A percentile compares a stretch with the other conserved stretches of the same genome.
Evolutionary conservation across 1,140 invertebrate genomes (phyloP).

Genomic region (Ostrea edulis): DNA sequence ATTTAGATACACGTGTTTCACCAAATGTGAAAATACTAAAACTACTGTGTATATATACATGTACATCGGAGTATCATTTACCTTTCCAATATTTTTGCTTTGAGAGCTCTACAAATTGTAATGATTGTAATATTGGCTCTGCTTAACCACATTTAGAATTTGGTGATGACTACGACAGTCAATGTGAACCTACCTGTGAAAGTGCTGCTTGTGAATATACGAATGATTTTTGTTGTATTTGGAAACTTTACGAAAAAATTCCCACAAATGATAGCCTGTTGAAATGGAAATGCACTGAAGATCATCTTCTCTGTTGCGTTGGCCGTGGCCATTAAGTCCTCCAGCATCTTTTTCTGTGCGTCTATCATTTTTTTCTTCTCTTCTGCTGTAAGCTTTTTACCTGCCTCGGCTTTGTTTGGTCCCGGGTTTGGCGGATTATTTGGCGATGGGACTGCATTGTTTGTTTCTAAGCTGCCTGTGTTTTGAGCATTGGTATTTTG

Average conservation of each 20-base stretch:
- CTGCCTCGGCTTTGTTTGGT: neutral
- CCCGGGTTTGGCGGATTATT: neutral
- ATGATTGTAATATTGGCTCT: too few species aligned
- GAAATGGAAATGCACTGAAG: neutral
- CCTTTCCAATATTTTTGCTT: too few species aligned
- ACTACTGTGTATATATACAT: too few species aligned
- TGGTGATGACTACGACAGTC: too few species aligned
- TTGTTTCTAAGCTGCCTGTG: neutral
- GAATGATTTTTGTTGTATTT: constrained; percentile 96
- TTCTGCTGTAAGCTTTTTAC: neutral
- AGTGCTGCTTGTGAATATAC: constrained; percentile 97
- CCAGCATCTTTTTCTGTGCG: neutral
- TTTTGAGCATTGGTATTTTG: neutral
- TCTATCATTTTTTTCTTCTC: constrained; percentile 25
- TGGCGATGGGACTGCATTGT: neutral
- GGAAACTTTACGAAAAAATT: constrained; percentile 78
- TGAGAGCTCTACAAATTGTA: too few species aligned
- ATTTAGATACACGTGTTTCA: too few species aligned
- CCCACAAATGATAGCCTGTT: constrained; percentile 25
- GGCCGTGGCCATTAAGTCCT: neutral
- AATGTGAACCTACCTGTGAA: constrained; percentile 88
- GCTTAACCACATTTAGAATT: too few species aligned
- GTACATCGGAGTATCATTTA: too few species aligned
- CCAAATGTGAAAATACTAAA: too few species aligned
- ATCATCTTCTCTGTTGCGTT: neutral